Conservation (phyloP, 2,113 vertebrate species). For the Hyla sarda region DNA sequence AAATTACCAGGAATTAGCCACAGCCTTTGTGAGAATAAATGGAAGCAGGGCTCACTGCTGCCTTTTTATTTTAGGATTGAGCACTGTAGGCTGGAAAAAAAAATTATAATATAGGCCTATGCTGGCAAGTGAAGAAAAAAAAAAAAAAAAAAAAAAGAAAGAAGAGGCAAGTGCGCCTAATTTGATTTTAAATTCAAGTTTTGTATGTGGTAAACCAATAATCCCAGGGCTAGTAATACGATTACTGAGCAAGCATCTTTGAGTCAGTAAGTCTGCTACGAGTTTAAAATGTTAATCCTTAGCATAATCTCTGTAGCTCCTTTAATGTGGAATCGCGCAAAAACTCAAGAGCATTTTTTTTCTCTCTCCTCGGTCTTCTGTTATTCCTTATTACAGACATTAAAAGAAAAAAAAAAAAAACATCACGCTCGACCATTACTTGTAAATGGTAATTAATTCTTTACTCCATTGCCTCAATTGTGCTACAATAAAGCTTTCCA, state of each 20-base stretch:
- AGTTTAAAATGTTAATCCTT: slow-evolving; percentile 91
- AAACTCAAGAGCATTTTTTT: slow-evolving; percentile 67
- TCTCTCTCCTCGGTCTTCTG: slow-evolving; percentile 62
- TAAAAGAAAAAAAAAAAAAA: slow-evolving; percentile 64
- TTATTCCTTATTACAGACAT: slow-evolving; percentile 53
- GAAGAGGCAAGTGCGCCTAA: slow-evolving; percentile 61
- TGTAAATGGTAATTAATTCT: slow-evolving; percentile 70
- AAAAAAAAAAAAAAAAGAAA: too few species aligned
- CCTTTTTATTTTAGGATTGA: slow-evolving; percentile 26
- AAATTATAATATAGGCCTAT: slow-evolving; percentile 47
- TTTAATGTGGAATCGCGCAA: slow-evolving; percentile 70
- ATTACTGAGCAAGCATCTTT: slow-evolving; percentile 80
- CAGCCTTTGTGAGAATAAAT: slow-evolving; percentile 70
- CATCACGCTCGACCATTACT: slow-evolving; percentile 67
- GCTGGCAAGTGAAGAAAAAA: slow-evolving; percentile 31
- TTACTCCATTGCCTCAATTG: slow-evolving; percentile 69
- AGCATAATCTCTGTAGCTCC: slow-evolving; percentile 79
- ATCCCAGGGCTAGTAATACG: slow-evolving; percentile 78
- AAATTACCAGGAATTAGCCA: slow-evolving; percentile 81
- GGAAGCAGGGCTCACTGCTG: slow-evolving; percentile 62
- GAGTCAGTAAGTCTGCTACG: slow-evolving; percentile 81
- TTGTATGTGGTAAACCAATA: slow-evolving; percentile 70
- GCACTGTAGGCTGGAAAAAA: slow-evolving; percentile 43
- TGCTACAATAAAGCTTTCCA: slow-evolving; percentile 61
- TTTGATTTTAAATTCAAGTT: slow-evolving; percentile 75